phyloP scores from a whole-genome alignment of 2,888 invertebrate species.

The Catocala nupta region DNA sequence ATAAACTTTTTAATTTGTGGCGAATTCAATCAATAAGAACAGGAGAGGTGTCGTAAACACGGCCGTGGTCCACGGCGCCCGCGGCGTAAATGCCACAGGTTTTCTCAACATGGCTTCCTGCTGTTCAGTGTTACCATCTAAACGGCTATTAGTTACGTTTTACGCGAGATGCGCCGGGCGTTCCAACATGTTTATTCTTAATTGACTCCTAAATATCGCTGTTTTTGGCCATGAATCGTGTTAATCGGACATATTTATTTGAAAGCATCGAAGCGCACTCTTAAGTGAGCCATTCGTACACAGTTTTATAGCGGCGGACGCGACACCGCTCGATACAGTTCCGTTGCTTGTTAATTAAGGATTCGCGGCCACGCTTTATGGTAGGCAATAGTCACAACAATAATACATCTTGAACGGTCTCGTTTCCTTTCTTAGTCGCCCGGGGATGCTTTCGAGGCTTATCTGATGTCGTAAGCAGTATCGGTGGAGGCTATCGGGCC shows the following conservation, averaged over 20 bases:
- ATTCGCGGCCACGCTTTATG: slow-evolving; percentile 70
- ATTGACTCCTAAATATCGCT: slow-evolving; percentile 83
- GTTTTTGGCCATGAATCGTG: slow-evolving; percentile 79
- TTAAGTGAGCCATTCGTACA: slow-evolving; percentile 65
- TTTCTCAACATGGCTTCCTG: slow-evolving; percentile 75
- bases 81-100: slow-evolving; percentile 67
- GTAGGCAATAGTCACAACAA: slow-evolving; percentile 76
- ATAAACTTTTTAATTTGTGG: slow-evolving; percentile 74
- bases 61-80: slow-evolving; percentile 60
- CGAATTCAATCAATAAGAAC: slow-evolving; percentile 74
- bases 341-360: slow-evolving; percentile 78
- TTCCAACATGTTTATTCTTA: slow-evolving; percentile 78
- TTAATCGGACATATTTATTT: slow-evolving; percentile 80
- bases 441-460: slow-evolving; percentile 64
- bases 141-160: slow-evolving; percentile 79
- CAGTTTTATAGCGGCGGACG: slow-evolving; percentile 52
- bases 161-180: slow-evolving; percentile 75
- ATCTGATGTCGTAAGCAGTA: slow-evolving; percentile 79
- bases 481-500: slow-evolving; percentile 65
- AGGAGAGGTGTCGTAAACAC: slow-evolving; percentile 73
- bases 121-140: slow-evolving; percentile 77
- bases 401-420: slow-evolving; percentile 69
- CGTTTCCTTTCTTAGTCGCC: slow-evolving; percentile 71
- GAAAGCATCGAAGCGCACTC: slow-evolving; percentile 62
- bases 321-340: slow-evolving; percentile 61